A percentile compares a stretch with the other conserved stretches of the same genome.
These are phyloP conservation scores for Brachionus rotundiformis DNA, from an alignment of 1,140 invertebrate species.

Conservation along the genomic window DNA sequence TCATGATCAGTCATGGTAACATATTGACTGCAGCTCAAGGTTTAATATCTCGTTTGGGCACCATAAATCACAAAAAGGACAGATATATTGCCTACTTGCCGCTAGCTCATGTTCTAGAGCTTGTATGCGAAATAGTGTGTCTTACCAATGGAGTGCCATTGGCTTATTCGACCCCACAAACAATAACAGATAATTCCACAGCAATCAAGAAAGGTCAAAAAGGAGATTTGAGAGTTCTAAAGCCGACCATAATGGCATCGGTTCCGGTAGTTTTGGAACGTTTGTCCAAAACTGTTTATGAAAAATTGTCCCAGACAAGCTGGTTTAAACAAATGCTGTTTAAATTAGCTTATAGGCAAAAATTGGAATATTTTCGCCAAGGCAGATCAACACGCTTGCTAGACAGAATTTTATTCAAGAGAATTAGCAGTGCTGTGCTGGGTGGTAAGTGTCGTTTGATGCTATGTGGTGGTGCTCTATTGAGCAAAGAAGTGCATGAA, in stretches of 20 bases:
- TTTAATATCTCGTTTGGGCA: slow-evolving; percentile 75
- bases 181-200: slow-evolving; percentile 87
- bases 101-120: slow-evolving; percentile 93
- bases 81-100: slow-evolving; percentile 93
- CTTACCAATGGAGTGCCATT: slow-evolving; percentile 78
- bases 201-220: slow-evolving; percentile 84
- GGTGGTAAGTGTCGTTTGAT: slow-evolving; percentile 84
- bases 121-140: slow-evolving; percentile 71
- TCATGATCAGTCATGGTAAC: slow-evolving; percentile 78
- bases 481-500: slow-evolving; percentile 88
- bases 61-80: slow-evolving; percentile 71
- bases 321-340: slow-evolving; percentile 73
- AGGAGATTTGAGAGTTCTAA: slow-evolving; percentile 83
- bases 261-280: slow-evolving; percentile 94
- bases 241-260: slow-evolving; percentile 88
- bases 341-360: slow-evolving; percentile 78
- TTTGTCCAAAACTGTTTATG: slow-evolving; percentile 89
- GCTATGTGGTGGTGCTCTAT: slow-evolving; percentile 86
- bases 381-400: not conserved
- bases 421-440: slow-evolving; percentile 61
- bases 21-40: slow-evolving; percentile 69
- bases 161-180: slow-evolving; percentile 91
- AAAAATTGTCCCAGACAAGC: slow-evolving; percentile 79
- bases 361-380: slow-evolving; percentile 59
- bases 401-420: slow-evolving; percentile 30